Conservation (phyloP, 2,797 vertebrate species). For the Sebastes kiyomatsui region DNA sequence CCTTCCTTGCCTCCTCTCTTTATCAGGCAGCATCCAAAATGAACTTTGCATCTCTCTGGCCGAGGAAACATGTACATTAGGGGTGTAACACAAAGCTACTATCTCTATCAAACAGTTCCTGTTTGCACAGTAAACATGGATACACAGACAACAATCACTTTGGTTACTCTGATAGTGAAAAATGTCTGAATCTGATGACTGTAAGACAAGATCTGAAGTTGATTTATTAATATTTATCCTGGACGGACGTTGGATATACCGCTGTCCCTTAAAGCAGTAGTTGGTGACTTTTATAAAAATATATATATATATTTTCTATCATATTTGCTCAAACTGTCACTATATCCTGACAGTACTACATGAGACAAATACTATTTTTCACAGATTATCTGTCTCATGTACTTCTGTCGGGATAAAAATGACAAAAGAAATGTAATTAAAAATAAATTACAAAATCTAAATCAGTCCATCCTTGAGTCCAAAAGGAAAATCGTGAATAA, state of each 20-base stretch:
- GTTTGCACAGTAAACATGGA: not conserved
- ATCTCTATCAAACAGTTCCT: not conserved
- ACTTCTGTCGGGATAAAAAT: no score
- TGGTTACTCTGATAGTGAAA: not conserved
- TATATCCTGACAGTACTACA: no score
- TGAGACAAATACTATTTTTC: no score
- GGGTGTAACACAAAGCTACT: not conserved
- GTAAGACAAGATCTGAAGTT: no score
- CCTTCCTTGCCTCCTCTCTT: conserved; percentile 5
- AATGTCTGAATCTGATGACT: not conserved
- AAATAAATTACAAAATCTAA: no score
- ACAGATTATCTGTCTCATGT: no score
- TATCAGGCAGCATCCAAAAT: not conserved
- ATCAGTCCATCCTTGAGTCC: no score
- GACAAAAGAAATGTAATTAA: no score
- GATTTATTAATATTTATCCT: not conserved
- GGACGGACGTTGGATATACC: not conserved
- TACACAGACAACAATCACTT: not conserved
- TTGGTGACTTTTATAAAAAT: no score
- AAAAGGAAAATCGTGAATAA: no score
- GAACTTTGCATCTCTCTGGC: not conserved
- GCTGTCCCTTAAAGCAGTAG: not conserved
- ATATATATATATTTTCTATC: no score
- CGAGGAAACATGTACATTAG: not conserved
- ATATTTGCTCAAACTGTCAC: no score